Conservation (phyloP, 2,797 vertebrate species). For the Syngnathus acus region DNA sequence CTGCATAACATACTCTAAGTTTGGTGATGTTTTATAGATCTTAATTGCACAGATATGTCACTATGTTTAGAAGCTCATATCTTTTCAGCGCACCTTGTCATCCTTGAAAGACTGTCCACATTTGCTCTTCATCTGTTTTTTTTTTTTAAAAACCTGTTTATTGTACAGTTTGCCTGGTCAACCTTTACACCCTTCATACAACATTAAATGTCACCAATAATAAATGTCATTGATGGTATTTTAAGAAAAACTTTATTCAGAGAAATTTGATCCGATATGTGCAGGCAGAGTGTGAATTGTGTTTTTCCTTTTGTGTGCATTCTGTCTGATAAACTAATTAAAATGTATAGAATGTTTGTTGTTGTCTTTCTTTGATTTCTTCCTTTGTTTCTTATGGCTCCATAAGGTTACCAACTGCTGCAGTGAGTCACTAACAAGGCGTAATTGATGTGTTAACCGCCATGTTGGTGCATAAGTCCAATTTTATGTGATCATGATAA, state of each 20-base stretch:
- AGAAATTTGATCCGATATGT: constrained; percentile 37
- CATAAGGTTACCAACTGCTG: not conserved
- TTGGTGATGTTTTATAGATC: constrained; percentile 43
- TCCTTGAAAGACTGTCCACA: constrained; percentile 15
- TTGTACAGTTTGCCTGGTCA: constrained; percentile 30
- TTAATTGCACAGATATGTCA: constrained; percentile 55
- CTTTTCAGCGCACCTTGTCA: not conserved
- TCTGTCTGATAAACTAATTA: constrained; percentile 64
- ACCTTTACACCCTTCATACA: constrained; percentile 30
- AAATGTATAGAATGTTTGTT: constrained; percentile 31
- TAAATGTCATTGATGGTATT: constrained; percentile 33
- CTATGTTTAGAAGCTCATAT: constrained; percentile 50
- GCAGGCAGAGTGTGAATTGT: constrained; percentile 36
- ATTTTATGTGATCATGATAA: not conserved
- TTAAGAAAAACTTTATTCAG: constrained; percentile 38
- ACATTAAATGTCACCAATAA: constrained; percentile 38
- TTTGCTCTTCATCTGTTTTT: constrained; percentile 27
- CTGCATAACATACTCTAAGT: constrained; percentile 43
- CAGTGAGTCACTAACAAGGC: not conserved
- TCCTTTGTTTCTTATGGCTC: not conserved
- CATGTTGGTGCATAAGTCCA: not conserved
- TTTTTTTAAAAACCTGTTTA: constrained; percentile 28
- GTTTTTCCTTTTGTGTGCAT: constrained; percentile 56
- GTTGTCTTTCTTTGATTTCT: not conserved
- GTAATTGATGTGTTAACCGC: not conserved